These are phyloP conservation scores for Yponomeuta plumbellus DNA, from an alignment of 2,888 invertebrate species.

Conservation along the genomic window DNA sequence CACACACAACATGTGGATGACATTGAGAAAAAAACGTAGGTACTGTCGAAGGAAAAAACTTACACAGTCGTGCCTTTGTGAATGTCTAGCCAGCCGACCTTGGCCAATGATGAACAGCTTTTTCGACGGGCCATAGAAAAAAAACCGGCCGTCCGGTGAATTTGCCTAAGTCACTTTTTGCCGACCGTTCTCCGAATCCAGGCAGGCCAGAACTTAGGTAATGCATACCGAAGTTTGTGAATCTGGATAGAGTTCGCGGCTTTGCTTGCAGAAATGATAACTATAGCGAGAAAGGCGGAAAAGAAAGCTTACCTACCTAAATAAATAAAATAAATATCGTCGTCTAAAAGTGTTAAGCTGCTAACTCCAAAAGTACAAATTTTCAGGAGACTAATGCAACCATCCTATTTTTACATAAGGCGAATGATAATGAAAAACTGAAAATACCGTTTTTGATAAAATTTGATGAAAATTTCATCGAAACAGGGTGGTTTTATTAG, in stretches of 20 bases:
- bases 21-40: conserved; percentile 61
- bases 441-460: too few relatives aligned
- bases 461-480: too few relatives aligned
- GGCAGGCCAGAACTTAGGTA: conserved; percentile 50
- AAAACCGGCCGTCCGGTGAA: conserved; percentile 66
- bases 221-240: conserved; percentile 39
- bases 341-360: too few relatives aligned
- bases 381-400: too few relatives aligned
- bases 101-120: conserved; percentile 66
- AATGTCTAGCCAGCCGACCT: conserved; percentile 66
- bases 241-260: background rate
- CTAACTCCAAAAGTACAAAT: too few relatives aligned
- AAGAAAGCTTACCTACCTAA: too few relatives aligned
- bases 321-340: too few relatives aligned
- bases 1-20: conserved; percentile 48
- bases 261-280: background rate
- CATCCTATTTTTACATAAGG: too few relatives aligned
- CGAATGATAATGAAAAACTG: too few relatives aligned
- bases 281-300: too few relatives aligned
- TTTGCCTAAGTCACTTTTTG: conserved; percentile 67
- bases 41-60: conserved; percentile 39
- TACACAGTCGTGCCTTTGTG: conserved; percentile 68
- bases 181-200: conserved; percentile 55
- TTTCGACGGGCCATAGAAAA: conserved; percentile 39
- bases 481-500: too few relatives aligned